Evolutionary conservation across 1,140 invertebrate species (phyloP), one percentile per base, ranked within the genome.

Genomic region (Microplitis demolitor): DNA sequence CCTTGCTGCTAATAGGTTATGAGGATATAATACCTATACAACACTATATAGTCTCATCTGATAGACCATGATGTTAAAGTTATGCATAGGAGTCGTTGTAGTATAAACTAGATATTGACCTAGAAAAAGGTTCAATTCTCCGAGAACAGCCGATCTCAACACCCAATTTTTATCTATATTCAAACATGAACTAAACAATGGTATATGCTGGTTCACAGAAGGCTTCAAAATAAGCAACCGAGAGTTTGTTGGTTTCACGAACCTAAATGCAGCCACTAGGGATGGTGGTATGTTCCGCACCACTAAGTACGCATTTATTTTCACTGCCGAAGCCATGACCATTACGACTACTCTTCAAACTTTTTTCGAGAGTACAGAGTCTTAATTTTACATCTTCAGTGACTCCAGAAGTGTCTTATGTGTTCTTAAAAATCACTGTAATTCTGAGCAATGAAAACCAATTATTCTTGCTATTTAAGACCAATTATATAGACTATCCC

Each of bases 321-420:
- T 71, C 8, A 50, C 69, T 3, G 69, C 60, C 5, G 69, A 71
- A 39, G 69, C 69, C n/a, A 34, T 71, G 39, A 60, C 69, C 34
- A 63, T 71, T 4, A 9, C 16, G 11, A 34, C 11, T 6, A 63
- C 69, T 13, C 39, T 63, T 3, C 16, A 50, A 3, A 8, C 4
- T 9, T 50, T 71, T 53, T 50, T 35, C 3, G 9, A 3, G 35
- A 4, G 34, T 2, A 14, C 62, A 14, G 4, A 31, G 1, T n/a
- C 4, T 11, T 5, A 53, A 8, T 64, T 54, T 11, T 5, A 9
- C 14, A 71, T 71, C 14, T 71, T 71, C n/a, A 60, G 13, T 4
- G 69, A 71, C 16, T 71, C 60, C 4, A 35, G 8, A 37, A 71
- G 69, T 71, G 69, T 71, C 2, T 16, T 71, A 16, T 4, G 3